Conservation (phyloP, 2,888 invertebrate genomes). For the Ypsolopha sequella region DNA sequence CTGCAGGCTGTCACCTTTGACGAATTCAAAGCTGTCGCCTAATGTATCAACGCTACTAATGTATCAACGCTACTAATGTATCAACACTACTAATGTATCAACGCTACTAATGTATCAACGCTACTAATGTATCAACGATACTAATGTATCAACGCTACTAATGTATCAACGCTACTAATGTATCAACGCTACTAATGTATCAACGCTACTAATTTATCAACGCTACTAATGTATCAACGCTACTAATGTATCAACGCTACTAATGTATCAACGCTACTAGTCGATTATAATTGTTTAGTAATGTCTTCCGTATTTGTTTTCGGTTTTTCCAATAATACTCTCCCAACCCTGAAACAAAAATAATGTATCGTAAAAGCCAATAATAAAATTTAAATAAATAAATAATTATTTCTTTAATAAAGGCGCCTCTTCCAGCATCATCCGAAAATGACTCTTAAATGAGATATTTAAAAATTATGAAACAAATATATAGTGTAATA, state of each 20-base stretch:
- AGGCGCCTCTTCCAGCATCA: background rate
- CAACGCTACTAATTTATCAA: background rate
- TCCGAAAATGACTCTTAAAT: background rate
- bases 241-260: too few species aligned
- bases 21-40: too few species aligned
- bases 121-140: background rate
- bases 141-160: background rate
- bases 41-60: too few species aligned
- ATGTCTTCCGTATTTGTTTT: slow-evolving; percentile 19
- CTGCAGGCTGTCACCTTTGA: too few species aligned
- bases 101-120: background rate
- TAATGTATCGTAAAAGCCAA: too few species aligned
- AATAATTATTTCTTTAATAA: too few species aligned
- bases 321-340: slow-evolving; percentile 56
- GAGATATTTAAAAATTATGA: too few species aligned
- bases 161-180: background rate
- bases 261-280: background rate
- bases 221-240: background rate
- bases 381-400: too few species aligned
- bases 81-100: too few species aligned
- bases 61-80: too few species aligned
- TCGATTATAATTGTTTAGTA: slow-evolving; percentile 7
- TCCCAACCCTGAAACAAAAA: slow-evolving; percentile 33
- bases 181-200: background rate
- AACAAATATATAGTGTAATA: too few species aligned